Evolutionary conservation across 2,113 vertebrate genomes (phyloP).

Genomic region (Dinomys branickii): DNA sequence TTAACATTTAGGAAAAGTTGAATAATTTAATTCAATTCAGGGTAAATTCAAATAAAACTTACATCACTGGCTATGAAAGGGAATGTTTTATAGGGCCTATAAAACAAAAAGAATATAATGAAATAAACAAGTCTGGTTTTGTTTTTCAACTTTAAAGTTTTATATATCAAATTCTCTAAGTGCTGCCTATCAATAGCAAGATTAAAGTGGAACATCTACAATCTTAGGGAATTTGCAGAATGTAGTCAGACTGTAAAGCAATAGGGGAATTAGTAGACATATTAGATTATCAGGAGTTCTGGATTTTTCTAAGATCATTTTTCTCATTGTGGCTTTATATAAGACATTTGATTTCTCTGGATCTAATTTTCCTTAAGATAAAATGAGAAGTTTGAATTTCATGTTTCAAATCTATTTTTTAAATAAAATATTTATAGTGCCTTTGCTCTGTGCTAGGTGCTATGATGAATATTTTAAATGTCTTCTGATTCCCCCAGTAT

Average conservation of each 20-base stretch:
- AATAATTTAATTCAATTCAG: not conserved
- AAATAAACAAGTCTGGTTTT: conserved; percentile 14
- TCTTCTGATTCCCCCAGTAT: not conserved
- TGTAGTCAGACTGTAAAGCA: not conserved
- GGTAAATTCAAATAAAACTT: conserved; percentile 51
- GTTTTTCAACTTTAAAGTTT: conserved; percentile 13
- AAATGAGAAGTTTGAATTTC: not conserved
- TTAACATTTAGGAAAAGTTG: conserved; percentile 31
- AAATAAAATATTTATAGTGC: not conserved
- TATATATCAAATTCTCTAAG: not conserved
- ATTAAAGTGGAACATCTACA: not conserved
- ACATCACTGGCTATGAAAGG: not conserved
- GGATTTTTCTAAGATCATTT: not conserved
- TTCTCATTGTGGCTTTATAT: not conserved
- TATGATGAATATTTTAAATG: conserved; percentile 23
- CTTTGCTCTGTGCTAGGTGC: not conserved
- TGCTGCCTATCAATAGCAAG: not conserved
- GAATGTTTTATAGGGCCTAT: not conserved
- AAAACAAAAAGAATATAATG: not conserved
- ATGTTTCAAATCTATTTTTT: not conserved
- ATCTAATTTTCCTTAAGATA: conserved; percentile 20
- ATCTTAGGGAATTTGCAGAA: not conserved
- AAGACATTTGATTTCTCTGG: not conserved
- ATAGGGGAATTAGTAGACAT: not conserved
- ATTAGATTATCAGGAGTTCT: not conserved